A percentile compares a stretch with the other conserved stretches of the same genome.
phyloP scores from a whole-genome alignment of 2,888 invertebrate genomes.

The Dryococelus australis region DNA sequence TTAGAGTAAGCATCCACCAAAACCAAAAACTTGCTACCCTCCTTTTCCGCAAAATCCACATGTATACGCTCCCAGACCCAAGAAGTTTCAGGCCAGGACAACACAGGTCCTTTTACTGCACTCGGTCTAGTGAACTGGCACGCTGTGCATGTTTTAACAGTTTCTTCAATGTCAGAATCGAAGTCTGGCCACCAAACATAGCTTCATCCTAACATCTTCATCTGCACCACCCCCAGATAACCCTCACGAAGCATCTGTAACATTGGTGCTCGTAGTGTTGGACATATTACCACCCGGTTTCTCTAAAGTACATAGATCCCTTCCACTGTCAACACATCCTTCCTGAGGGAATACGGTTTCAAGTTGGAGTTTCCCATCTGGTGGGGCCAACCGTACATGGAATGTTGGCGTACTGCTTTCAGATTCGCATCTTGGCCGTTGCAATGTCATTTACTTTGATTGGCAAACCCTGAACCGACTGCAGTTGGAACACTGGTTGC shows the following conservation, averaged over 20 bases:
- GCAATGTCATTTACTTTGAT: too few species aligned
- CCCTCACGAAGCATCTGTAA: slow-evolving; percentile 22
- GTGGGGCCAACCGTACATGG: too few species aligned
- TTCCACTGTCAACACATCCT: not conserved
- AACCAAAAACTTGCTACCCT: slow-evolving; percentile 21
- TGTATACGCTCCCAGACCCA: slow-evolving; percentile 28
- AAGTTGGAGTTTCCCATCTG: not conserved
- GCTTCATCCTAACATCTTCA: slow-evolving; percentile 25
- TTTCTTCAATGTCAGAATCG: too few species aligned
- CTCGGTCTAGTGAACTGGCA: too few species aligned
- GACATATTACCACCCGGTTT: too few species aligned
- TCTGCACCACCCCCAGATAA: slow-evolving; percentile 22
- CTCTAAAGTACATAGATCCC: not conserved
- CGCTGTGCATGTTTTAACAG: too few species aligned
- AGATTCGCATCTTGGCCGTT: too few species aligned
- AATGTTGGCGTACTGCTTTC: too few species aligned
- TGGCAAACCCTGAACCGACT: too few species aligned
- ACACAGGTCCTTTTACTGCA: not conserved
- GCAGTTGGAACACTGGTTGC: not conserved
- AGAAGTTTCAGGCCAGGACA: slow-evolving; percentile 5
- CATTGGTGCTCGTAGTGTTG: not conserved
- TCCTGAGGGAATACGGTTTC: not conserved
- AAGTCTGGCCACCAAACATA: not conserved
- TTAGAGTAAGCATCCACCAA: slow-evolving; percentile 32
- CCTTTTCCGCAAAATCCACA: slow-evolving; percentile 35